Conservation (phyloP, 2,113 vertebrate genomes). For the Chelonoidis abingdonii region DNA sequence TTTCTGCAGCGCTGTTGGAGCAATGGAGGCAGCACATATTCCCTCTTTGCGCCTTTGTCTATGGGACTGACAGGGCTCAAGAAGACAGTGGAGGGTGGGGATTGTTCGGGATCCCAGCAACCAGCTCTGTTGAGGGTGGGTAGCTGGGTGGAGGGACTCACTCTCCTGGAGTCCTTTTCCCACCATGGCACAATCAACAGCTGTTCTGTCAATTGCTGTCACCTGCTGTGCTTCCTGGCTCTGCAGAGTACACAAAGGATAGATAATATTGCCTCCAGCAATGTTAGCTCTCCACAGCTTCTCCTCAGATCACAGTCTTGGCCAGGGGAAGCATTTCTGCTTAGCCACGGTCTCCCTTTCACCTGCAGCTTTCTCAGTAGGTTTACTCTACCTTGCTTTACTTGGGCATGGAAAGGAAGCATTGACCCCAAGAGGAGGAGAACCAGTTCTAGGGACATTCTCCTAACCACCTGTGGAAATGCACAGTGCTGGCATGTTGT, state of each 20-base stretch:
- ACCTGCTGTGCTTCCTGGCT: not conserved
- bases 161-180: not conserved
- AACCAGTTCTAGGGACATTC: not conserved
- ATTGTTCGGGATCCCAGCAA: not conserved
- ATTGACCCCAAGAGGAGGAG: not conserved
- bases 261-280: not conserved
- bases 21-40: not conserved
- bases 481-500: not conserved
- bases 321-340: not conserved
- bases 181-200: not conserved
- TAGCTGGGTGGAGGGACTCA: not conserved
- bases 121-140: not conserved
- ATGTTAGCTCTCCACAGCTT: not conserved
- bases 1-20: not conserved
- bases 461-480: not conserved
- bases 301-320: not conserved
- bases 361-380: not conserved
- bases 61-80: not conserved
- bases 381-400: not conserved
- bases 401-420: not conserved
- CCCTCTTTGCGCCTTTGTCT: not conserved
- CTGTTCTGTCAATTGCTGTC: not conserved
- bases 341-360: not conserved
- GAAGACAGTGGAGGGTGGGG: not conserved
- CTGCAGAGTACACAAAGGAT: not conserved